Base-by-base conservation (phyloP, 1,140 invertebrate genomes). In the Penaeus vannamei region DNA sequence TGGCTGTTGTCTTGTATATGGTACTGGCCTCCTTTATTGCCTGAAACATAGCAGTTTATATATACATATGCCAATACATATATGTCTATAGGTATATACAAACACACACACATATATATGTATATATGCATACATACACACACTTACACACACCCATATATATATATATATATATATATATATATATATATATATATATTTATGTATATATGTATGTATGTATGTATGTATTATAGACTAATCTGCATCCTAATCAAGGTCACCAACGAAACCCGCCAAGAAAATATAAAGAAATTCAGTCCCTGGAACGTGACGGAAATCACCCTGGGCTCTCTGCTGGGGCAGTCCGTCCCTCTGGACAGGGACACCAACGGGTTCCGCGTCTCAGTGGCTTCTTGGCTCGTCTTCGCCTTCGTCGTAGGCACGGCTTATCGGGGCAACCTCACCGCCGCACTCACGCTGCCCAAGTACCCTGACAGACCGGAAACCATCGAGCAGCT, bases 341-440 rank as follows among this genome's bases (percentile, higher is more conserved):
- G 76, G 23, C 86, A 87, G 32, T 26, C 36, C 23, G n/a, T 87
- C 0, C 22, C 36, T 1, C 82, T 26, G 36, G 32, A 59, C 19
- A 36, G 62, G 26, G 60, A n/a, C 29, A 36, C 46, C 26, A 77
- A 26, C 20, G 22, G 26, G 0, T 69, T 22, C 22, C 80, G 86
- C 8, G 10, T 60, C 20, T 22, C 84, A 1, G 26, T 84, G n/a
- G 69, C 46, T 8, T 22, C 81, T 19, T 88, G 86, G 86, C 32
- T 88, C n/a, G 80, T 88, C 59, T 88, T 84, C 26, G 86, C 80
- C 42, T 76, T 88, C 46, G 36, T 88, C 19, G 23, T 88, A 8
- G 86, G 86, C 7, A 84, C 64, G 12, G 86, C 81, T 22, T 88
- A 88, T 53, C 23, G 86, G 20, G 86, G 86, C 66, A 88, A 88